A percentile compares a stretch with the other conserved stretches of the same genome.
Conservation (phyloP, 2,113 vertebrate genomes). For the Aspidoscelis tigris region DNA sequence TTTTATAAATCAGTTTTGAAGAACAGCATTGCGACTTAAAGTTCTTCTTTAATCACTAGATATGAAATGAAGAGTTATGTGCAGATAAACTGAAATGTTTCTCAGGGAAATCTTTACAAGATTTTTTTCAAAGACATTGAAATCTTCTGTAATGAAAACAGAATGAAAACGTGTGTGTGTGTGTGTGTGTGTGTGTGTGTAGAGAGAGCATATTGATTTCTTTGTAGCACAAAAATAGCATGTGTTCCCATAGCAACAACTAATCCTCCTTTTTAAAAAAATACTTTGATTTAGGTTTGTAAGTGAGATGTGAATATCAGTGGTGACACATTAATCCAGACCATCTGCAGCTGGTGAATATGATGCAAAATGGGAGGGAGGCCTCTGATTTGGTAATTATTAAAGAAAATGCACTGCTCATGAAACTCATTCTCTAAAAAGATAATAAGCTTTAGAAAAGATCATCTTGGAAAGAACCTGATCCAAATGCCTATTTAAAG, state of each 20-base stretch:
- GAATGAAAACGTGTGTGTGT: neutral
- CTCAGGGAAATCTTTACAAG: neutral
- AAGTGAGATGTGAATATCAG: conserved; percentile 14
- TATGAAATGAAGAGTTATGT: neutral
- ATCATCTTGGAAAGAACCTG: conserved; percentile 4
- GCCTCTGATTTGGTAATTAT: conserved; percentile 15
- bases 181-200: neutral
- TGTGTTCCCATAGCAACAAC: conserved; percentile 59
- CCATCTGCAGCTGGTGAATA: conserved; percentile 14
- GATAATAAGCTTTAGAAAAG: conserved; percentile 29
- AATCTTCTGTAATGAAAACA: neutral
- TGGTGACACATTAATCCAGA: conserved; percentile 26
- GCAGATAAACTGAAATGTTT: neutral
- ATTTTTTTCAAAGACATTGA: conserved; percentile 4
- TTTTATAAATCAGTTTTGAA: neutral
- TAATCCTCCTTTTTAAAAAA: conserved; percentile 2
- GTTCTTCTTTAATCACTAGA: no score
- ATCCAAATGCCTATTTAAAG: neutral
- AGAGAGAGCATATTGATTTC: neutral
- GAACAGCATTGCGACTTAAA: neutral
- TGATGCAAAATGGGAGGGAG: neutral
- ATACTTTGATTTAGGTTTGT: conserved; percentile 7
- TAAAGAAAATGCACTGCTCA: conserved; percentile 13
- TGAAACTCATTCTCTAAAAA: conserved; percentile 10
- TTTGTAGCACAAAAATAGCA: conserved; percentile 45